phyloP scores from a whole-genome alignment of 1,140 invertebrate species.

The Phenacoccus solenopsis region DNA sequence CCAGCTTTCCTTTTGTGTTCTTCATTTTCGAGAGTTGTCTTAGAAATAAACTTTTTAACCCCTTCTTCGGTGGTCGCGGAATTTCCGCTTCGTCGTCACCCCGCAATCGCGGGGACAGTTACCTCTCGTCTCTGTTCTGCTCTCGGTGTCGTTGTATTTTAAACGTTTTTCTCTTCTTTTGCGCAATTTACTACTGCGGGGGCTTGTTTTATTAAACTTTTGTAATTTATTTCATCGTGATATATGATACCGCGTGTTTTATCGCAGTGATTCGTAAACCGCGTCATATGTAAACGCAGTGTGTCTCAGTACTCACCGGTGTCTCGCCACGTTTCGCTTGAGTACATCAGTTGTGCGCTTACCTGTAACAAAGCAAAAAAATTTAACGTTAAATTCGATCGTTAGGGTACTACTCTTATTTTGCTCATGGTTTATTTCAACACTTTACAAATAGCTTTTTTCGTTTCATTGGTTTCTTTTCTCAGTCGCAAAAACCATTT shows the following conservation, averaged over 20 bases:
- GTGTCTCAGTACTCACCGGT: too few relatives aligned
- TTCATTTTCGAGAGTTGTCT: background rate
- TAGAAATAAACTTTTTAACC: background rate
- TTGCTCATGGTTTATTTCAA: too few relatives aligned
- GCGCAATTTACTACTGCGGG: background rate
- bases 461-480: too few relatives aligned
- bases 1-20: background rate
- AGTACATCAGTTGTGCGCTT: too few relatives aligned
- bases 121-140: background rate
- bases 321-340: too few relatives aligned
- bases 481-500: too few relatives aligned
- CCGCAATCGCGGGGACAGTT: background rate
- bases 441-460: too few relatives aligned
- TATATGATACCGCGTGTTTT: slow-evolving; percentile 1
- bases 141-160: background rate
- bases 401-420: too few relatives aligned
- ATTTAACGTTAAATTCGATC: too few relatives aligned
- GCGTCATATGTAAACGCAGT: background rate
- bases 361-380: too few relatives aligned
- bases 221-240: slow-evolving; percentile 3
- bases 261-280: background rate
- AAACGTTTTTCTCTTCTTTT: background rate
- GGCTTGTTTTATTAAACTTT: slow-evolving; percentile 3
- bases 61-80: background rate
- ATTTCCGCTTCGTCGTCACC: background rate